Conservation (phyloP, 2,888 invertebrate genomes). For the Abrostola tripartita region DNA sequence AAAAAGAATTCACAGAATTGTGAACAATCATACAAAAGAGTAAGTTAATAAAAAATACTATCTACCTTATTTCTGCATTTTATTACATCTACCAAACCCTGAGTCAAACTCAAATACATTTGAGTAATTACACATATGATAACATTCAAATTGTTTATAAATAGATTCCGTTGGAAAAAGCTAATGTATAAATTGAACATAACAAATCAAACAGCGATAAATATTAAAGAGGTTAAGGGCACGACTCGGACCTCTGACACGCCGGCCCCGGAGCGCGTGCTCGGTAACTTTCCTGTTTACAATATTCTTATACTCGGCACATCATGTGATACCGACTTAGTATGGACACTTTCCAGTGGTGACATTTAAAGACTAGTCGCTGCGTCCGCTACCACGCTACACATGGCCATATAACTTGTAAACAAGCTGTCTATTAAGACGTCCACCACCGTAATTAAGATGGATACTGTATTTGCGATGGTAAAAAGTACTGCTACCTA, state of each 20-base stretch:
- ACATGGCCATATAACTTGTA: conserved; percentile 28
- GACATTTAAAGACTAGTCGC: conserved; percentile 23
- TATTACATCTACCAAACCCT: conserved; percentile 60
- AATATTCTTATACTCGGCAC: conserved; percentile 42
- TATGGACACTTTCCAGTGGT: conserved; percentile 26
- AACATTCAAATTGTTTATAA: conserved; percentile 37
- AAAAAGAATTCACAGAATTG: conserved; percentile 82
- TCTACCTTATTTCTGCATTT: conserved; percentile 81
- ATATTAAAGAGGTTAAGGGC: conserved; percentile 80
- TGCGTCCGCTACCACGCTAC: conserved; percentile 20
- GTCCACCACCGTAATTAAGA: conserved; percentile 43
- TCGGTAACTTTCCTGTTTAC: conserved; percentile 83
- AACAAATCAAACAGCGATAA: conserved; percentile 64
- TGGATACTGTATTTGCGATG: conserved; percentile 21
- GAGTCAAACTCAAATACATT: conserved; percentile 17
- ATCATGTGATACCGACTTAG: conserved; percentile 23
- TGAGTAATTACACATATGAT: conserved; percentile 18
- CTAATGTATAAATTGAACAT: conserved; percentile 62
- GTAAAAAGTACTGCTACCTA: conserved; percentile 15
- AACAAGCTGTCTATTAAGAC: conserved; percentile 31
- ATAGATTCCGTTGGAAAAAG: conserved; percentile 51
- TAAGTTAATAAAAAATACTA: conserved; percentile 84
- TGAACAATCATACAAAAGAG: conserved; percentile 77
- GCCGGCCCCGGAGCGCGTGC: conserved; percentile 65
- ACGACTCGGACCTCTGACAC: conserved; percentile 70